Base-by-base conservation (phyloP, 1,140 invertebrate genomes). In the Megalonaias nervosa region DNA sequence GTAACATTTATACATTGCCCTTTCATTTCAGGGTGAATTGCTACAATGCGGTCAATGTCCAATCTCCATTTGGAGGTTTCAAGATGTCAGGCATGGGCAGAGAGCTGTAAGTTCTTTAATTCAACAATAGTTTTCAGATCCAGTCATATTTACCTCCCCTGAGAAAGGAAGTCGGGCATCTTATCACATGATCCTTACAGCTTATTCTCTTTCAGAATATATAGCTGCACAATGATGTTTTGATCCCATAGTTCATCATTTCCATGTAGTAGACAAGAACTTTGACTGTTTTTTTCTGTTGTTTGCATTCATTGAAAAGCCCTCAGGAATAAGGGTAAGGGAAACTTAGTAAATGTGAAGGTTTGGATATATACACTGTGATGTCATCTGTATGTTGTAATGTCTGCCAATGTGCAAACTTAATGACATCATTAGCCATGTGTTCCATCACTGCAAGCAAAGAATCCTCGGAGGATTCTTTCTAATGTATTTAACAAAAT, bases 211-310 rank as follows among this genome's bases (percentile, higher is more conserved):
- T 55, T 48, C 14, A 15, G 19, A 70, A 17, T 48, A 70, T n/a
- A 57, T 6, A 14, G n/a, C 14, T 26, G 19, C 17, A 31, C 6
- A n/a, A 58, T 17, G 14, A 58, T 70, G 68, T 70, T 16, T 19
- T 55, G 56, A 48, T 0, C 6, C 55, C 9, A 26, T 72, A 19
- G 17, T 19, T 17, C 55, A 69, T 56, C 15, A 23, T 26, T n/a
- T 55, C 17, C 23, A 58, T 0, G 48, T 9, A 75, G 92, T 60
- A 91, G 94, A 11, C 94, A 96, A 87, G 93, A 94, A 66, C 96
- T 96, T 56, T 97, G 38, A 48, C 9, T 48, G 38, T 4, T 48
- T 38, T 38, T 1, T 38, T 48, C 38, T 48, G 0, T 48, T 11
- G 0, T 11, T 9, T 48, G 38, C 11, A 48, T 48, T 4, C 38